These are phyloP conservation scores for Graptemys geographica DNA, from an alignment of 2,797 vertebrate species.

Conservation along the genomic window DNA sequence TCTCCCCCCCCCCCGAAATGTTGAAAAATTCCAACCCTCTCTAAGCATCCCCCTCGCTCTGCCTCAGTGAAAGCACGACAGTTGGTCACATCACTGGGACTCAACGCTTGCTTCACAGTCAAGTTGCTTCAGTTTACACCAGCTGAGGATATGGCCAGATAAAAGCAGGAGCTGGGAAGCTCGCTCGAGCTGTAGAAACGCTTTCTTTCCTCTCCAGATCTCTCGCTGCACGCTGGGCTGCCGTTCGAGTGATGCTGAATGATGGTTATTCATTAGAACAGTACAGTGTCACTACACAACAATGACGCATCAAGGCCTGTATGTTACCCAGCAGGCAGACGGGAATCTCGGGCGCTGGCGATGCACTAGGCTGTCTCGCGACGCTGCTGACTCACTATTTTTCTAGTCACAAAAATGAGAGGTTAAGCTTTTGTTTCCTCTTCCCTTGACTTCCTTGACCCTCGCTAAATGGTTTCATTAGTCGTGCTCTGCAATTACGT, in stretches of 20 bases:
- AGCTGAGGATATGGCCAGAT: background rate
- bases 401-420: background rate
- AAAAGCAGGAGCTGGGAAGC: background rate
- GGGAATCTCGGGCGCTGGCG: background rate
- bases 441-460: background rate
- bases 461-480: background rate
- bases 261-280: background rate
- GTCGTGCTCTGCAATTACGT: fast-evolving
- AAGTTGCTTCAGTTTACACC: background rate
- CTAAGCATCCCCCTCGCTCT: fast-evolving
- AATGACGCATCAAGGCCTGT: background rate
- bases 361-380: background rate
- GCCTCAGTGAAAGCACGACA: background rate
- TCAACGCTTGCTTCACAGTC: fast-evolving
- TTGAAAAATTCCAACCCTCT: background rate
- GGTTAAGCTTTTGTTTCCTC: background rate
- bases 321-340: background rate
- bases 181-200: background rate
- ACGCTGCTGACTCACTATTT: background rate
- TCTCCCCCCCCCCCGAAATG: background rate
- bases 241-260: background rate
- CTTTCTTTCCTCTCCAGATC: background rate
- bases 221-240: background rate
- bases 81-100: background rate
- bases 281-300: background rate